Conservation (phyloP, 2,113 vertebrate genomes). For the Microtus oregoni region DNA sequence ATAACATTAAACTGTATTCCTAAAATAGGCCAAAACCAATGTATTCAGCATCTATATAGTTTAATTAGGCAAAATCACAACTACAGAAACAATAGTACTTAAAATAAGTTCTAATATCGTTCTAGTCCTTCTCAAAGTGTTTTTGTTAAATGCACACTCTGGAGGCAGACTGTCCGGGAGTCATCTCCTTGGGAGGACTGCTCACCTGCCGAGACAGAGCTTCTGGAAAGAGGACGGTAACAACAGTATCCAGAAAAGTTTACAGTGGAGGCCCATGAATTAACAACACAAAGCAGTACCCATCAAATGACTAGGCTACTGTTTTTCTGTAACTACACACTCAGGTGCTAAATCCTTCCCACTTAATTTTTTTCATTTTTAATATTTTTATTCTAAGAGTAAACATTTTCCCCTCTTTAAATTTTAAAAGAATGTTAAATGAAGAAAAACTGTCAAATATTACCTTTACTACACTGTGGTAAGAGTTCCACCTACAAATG, state of each 20-base stretch:
- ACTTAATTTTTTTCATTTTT: conserved; percentile 3
- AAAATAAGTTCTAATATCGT: conserved; percentile 49
- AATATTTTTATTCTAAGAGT: conserved; percentile 46
- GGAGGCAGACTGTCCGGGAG: conserved; percentile 6
- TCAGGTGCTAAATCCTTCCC: not conserved
- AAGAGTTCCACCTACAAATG: not conserved
- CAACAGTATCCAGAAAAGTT: conserved; percentile 14
- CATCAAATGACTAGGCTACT: not conserved
- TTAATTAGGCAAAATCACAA: conserved; percentile 30
- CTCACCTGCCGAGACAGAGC: not conserved
- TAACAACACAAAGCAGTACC: not conserved
- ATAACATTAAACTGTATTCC: conserved; percentile 48
- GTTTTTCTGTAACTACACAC: not conserved
- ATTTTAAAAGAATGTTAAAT: conserved; percentile 28
- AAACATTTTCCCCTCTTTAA: conserved; percentile 25
- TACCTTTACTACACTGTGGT: conserved; percentile 4
- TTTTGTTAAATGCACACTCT: conserved; percentile 18
- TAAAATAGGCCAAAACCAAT: conserved; percentile 52
- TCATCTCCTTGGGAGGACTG: not conserved
- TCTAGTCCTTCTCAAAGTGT: conserved; percentile 28
- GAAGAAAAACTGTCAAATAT: not conserved
- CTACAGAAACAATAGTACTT: conserved; percentile 31
- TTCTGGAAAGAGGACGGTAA: conserved; percentile 47
- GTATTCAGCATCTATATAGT: not conserved
- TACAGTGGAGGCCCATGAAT: not conserved